Conservation (phyloP, 2,888 invertebrate genomes). For the Tupiocoris notatus region DNA sequence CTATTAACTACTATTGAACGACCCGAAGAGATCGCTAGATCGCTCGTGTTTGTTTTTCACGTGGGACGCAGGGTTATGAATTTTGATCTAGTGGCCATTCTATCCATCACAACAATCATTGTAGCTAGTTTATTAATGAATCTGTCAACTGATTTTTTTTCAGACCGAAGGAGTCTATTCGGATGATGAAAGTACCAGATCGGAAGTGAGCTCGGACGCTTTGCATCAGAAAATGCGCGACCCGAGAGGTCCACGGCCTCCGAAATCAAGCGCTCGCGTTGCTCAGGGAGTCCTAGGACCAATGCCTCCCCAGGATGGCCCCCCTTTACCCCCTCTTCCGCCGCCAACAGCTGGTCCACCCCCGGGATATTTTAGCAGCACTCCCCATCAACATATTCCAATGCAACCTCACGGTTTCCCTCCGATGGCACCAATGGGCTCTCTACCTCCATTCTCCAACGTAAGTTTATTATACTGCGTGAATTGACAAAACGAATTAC, state of each 20-base stretch:
- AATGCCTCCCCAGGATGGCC: background rate
- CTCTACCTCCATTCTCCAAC: background rate
- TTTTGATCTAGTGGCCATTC: too few species aligned
- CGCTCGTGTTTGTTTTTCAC: too few species aligned
- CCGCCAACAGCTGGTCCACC: conserved; percentile 10
- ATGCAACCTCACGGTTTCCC: background rate
- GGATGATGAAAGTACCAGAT: conserved; percentile 28
- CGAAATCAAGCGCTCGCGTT: conserved; percentile 52
- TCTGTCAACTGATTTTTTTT: conserved; percentile 9
- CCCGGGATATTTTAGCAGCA: background rate
- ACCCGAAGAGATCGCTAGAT: too few species aligned
- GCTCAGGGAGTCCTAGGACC: background rate
- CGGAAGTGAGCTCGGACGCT: conserved; percentile 12
- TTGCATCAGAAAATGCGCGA: conserved; percentile 43
- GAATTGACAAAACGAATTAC: too few species aligned
- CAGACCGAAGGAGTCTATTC: conserved; percentile 5
- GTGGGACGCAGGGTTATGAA: too few species aligned
- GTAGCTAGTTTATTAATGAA: too few species aligned
- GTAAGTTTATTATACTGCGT: too few species aligned
- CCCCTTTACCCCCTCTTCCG: background rate
- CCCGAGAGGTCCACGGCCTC: conserved; percentile 46
- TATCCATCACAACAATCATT: too few species aligned
- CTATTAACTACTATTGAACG: too few species aligned
- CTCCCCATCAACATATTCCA: background rate
- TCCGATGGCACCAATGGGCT: background rate